Evolutionary conservation across 2,888 invertebrate genomes (phyloP), one percentile per base, ranked within the genome.

Genomic region (Galeruca laticollis): DNA sequence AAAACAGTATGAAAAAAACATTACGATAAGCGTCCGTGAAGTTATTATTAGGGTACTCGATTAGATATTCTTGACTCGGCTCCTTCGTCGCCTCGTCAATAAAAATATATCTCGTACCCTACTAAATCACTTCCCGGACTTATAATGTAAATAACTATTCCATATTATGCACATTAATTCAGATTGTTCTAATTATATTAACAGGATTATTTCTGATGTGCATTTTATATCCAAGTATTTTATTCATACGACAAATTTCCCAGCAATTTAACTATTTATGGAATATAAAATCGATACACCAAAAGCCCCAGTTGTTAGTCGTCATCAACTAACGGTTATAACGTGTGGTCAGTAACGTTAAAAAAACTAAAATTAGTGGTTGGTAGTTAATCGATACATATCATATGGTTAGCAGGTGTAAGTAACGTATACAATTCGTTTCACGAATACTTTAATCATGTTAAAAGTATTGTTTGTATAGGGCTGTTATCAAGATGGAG

Each of bases 291-390:
- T 47, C 9, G 18, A 47, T 47, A 15, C 15, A 2, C 47, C 47
- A 47, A 1, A 15, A 47, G 9, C 18, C 18, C 18, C 47, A 15
- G 47, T 9, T n/a, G 47, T 47, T 47, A 47, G 47, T 47, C 26
- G 3, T 26, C 18, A n/a, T n/a, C 43, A 43, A n/a, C 43, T n/a
- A 43, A 4, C 15, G 6, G 43, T 43, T 2, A 6, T 47, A 15
- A 47, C 8, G 9, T 47, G 47, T 47, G 47, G 47, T 47, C 47
- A 47, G 47, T 18, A n/a, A 40, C n/a, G 40, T 40, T 40, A n/a
- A 18, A 47, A 47, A 47, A n/a, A 18, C 15, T 2, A 47, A 47
- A 47, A 47, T 15, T 43, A n/a, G 10, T n/a, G 47, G 47, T 18
- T 15, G 15, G 1, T 47, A 15, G 47, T 47, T 47, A 6, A 10